phyloP scores from a whole-genome alignment of 2,888 invertebrate species.

The Epinotia bilunana region DNA sequence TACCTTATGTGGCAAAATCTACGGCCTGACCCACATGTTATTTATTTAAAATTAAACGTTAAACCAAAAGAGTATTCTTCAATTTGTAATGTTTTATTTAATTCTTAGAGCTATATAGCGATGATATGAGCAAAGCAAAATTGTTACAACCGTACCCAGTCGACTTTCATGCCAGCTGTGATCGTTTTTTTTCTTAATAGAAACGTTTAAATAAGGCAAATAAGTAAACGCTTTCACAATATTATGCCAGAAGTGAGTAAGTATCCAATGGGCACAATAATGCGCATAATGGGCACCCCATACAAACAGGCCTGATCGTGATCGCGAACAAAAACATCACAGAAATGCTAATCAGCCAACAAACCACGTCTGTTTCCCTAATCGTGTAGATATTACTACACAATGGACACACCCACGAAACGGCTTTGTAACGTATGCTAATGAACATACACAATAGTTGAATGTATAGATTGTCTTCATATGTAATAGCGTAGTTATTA shows the following conservation, averaged over 20 bases:
- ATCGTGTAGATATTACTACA: slow-evolving; percentile 38
- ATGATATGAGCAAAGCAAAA: no score
- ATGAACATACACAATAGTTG: slow-evolving; percentile 27
- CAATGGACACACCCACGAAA: slow-evolving; percentile 40
- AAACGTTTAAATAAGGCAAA: slow-evolving; percentile 15
- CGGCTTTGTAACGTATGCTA: slow-evolving; percentile 32
- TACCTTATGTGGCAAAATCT: no score
- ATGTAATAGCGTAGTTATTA: slow-evolving; percentile 11
- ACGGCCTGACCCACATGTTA: no score
- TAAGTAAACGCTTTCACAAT: no score
- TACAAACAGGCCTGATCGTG: slow-evolving; percentile 27
- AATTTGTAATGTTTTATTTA: no score
- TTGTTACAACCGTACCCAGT: no score
- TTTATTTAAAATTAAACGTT: no score
- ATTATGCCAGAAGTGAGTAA: not conserved
- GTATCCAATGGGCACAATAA: slow-evolving; percentile 1
- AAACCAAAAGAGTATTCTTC: no score
- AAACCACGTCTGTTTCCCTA: slow-evolving; percentile 32
- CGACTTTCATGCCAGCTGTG: not conserved
- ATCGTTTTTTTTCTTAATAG: not conserved
- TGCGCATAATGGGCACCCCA: slow-evolving; percentile 15
- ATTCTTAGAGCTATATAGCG: no score
- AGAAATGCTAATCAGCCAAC: slow-evolving; percentile 29
- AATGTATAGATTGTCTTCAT: slow-evolving; percentile 15
- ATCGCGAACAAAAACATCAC: slow-evolving; percentile 41